phyloP scores from a whole-genome alignment of 2,113 vertebrate species.

The Bucco capensis region DNA sequence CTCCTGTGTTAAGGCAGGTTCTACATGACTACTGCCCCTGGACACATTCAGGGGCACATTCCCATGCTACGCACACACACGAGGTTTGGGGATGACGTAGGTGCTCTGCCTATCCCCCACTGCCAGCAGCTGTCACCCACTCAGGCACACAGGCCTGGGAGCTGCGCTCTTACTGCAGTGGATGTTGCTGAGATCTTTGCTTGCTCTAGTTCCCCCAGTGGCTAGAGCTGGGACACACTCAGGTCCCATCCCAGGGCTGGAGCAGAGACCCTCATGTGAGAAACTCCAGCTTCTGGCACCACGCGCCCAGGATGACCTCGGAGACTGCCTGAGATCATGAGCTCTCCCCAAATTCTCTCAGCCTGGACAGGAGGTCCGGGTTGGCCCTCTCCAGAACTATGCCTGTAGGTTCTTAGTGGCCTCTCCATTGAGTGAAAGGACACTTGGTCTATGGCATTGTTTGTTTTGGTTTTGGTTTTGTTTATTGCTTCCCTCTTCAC shows the following conservation, averaged over 20 bases:
- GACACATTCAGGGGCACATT: neutral
- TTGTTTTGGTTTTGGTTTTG: neutral
- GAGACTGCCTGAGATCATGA: neutral
- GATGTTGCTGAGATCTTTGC: neutral
- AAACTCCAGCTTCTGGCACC: neutral
- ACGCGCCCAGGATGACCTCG: too few species aligned
- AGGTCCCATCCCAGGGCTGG: too few species aligned
- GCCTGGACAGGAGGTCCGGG: neutral
- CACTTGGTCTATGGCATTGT: neutral
- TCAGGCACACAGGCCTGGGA: neutral
- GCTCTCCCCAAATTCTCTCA: neutral
- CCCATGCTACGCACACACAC: too few species aligned
- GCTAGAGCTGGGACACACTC: neutral
- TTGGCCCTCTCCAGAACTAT: neutral
- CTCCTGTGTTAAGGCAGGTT: neutral
- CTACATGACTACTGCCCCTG: rapidly evolving
- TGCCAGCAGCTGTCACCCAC: neutral
- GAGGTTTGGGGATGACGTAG: too few species aligned
- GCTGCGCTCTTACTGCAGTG: neutral
- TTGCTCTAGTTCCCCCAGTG: too few species aligned
- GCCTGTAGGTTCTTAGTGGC: too few species aligned
- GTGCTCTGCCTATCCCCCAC: too few species aligned
- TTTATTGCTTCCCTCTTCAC: rapidly evolving
- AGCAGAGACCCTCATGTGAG: too few species aligned
- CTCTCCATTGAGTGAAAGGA: neutral